Conservation (phyloP, 2,888 invertebrate species). For the Drosophila antonietae region DNA sequence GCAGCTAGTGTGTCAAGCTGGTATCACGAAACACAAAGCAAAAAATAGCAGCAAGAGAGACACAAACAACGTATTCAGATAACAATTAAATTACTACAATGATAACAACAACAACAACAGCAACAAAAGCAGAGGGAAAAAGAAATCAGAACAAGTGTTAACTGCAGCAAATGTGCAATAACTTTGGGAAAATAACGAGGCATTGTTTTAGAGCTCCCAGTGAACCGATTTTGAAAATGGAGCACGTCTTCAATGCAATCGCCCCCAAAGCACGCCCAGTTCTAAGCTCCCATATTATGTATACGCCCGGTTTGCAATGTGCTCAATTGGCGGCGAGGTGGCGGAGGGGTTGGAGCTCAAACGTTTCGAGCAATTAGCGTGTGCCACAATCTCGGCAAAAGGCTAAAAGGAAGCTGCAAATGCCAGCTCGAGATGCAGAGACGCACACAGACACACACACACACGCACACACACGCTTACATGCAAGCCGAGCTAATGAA, state of each 20-base stretch:
- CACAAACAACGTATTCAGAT: slow-evolving; percentile 31
- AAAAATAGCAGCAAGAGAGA: slow-evolving; percentile 12
- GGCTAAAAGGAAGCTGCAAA: slow-evolving; percentile 61
- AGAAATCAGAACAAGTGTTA: slow-evolving; percentile 58
- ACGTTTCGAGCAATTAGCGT: slow-evolving; percentile 73
- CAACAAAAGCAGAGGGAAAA: slow-evolving; percentile 14
- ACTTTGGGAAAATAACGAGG: slow-evolving; percentile 51
- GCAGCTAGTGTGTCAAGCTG: neutral
- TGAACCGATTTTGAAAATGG: slow-evolving; percentile 45
- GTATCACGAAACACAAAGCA: slow-evolving; percentile 1
- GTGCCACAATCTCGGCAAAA: slow-evolving; percentile 70
- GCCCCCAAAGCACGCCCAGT: neutral
- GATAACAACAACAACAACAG: slow-evolving; percentile 13
- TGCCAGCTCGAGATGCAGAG: slow-evolving; percentile 45
- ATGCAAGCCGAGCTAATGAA: slow-evolving; percentile 56
- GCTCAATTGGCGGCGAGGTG: slow-evolving; percentile 22
- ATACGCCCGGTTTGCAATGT: slow-evolving; percentile 30
- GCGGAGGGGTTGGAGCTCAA: slow-evolving; percentile 21
- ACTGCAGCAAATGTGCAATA: slow-evolving; percentile 68
- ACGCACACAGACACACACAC: slow-evolving; percentile 9
- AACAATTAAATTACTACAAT: slow-evolving; percentile 62
- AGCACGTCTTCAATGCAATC: slow-evolving; percentile 57
- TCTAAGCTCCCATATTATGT: slow-evolving; percentile 22
- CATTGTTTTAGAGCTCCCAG: slow-evolving; percentile 57
- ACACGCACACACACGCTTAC: slow-evolving; percentile 14